phyloP scores from a whole-genome alignment of 2,113 vertebrate genomes.

The Embiotoca jacksoni region DNA sequence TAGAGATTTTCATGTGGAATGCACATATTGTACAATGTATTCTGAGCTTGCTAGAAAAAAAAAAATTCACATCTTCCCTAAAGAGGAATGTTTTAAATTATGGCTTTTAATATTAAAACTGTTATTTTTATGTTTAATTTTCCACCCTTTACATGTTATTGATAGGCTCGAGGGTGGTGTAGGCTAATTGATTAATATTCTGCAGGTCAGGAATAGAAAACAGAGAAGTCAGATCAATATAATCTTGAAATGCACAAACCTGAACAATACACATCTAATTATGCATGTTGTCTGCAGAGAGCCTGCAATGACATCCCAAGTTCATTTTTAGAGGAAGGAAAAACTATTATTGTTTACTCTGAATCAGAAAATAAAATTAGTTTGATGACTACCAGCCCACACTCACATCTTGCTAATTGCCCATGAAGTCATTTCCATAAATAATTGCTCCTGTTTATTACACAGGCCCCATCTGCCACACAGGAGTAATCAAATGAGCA shows the following conservation, averaged over 20 bases:
- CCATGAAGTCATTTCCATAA: constrained; percentile 76
- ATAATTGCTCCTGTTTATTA: constrained; percentile 71
- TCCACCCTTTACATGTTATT: no score
- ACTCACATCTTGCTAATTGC: constrained; percentile 70
- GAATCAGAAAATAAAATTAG: constrained; percentile 58
- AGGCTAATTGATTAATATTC: not conserved
- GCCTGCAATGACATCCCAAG: constrained; percentile 47
- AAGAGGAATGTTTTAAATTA: no score
- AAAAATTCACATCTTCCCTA: not conserved
- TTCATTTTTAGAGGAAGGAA: constrained; percentile 26
- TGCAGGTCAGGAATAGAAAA: not conserved
- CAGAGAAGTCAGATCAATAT: constrained; percentile 12
- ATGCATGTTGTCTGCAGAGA: constrained; percentile 29
- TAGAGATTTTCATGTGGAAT: constrained; percentile 6
- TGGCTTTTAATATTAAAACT: no score
- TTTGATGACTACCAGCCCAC: constrained; percentile 55
- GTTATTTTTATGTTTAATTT: no score
- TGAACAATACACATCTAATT: constrained; percentile 7
- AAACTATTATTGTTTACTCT: constrained; percentile 34
- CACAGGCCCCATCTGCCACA: constrained; percentile 64
- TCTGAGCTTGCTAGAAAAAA: not conserved
- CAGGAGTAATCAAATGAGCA: constrained; percentile 67
- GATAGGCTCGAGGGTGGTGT: no score
- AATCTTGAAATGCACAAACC: constrained; percentile 15
- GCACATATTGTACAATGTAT: constrained; percentile 8